Conservation (phyloP, 2,113 vertebrate species). For the Anarrhichthys ocellatus region DNA sequence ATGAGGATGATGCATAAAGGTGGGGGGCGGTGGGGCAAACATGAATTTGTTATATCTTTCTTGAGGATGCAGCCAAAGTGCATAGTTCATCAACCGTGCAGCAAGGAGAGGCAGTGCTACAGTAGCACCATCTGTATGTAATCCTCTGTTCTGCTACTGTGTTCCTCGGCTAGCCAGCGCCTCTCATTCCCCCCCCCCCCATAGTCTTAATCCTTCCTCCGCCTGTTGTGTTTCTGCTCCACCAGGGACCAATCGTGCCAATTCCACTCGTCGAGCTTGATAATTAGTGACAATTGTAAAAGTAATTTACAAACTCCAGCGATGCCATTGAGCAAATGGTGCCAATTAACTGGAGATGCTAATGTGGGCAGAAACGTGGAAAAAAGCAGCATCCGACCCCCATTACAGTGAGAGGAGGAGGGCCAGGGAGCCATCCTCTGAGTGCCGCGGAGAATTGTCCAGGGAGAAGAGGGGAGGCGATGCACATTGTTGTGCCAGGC, state of each 20-base stretch:
- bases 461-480: constrained; percentile 40
- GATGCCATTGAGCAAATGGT: constrained; percentile 79
- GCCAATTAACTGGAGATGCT: constrained; percentile 80
- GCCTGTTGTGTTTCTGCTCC: constrained; percentile 75
- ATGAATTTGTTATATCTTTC: constrained; percentile 16
- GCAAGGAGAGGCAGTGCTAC: constrained; percentile 42
- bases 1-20: constrained; percentile 10
- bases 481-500: constrained; percentile 34
- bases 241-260: constrained; percentile 76
- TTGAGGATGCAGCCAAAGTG: constrained; percentile 41
- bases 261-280: constrained; percentile 82
- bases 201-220: constrained; percentile 74
- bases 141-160: constrained; percentile 39
- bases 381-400: constrained; percentile 67
- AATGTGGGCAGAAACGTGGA: constrained; percentile 77
- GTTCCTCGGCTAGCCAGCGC: constrained; percentile 60
- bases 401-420: constrained; percentile 62
- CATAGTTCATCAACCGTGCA: constrained; percentile 59
- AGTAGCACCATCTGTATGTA: constrained; percentile 61
- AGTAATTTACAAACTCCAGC: constrained; percentile 80
- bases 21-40: not conserved
- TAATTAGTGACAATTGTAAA: constrained; percentile 85
- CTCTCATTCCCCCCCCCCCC: constrained; percentile 30
- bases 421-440: constrained; percentile 59
- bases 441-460: constrained; percentile 52